Evolutionary conservation across 2,888 invertebrate species (phyloP).

Genomic region (Pristionchus fissidentatus): DNA sequence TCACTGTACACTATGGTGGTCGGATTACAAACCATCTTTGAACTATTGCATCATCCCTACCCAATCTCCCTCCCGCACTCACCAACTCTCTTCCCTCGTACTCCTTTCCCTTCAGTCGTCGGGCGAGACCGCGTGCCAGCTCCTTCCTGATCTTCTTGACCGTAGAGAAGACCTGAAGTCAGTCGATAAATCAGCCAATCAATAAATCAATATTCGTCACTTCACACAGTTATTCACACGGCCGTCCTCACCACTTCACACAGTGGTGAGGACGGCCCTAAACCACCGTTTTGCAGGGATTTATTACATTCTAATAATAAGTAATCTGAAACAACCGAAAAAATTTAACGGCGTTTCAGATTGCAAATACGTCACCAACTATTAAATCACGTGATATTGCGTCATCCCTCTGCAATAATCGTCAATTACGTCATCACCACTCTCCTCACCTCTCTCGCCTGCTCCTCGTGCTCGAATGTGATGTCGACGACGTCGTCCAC

Average conservation of each 20-base stretch:
- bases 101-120: constrained; percentile 40
- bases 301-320: neutral
- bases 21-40: neutral
- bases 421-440: neutral
- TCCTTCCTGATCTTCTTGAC: constrained; percentile 34
- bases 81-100: constrained; percentile 23
- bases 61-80: neutral
- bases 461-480: constrained; percentile 52
- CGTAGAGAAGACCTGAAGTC: neutral
- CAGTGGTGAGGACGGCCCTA: no score
- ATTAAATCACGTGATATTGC: neutral
- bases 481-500: constrained; percentile 62
- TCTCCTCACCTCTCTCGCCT: constrained; percentile 53
- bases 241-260: no score
- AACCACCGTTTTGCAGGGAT: no score
- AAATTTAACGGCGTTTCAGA: neutral
- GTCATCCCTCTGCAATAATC: neutral
- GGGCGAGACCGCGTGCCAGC: constrained; percentile 9
- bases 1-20: neutral
- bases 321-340: neutral
- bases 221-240: no score
- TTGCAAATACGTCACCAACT: neutral
- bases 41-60: neutral
- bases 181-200: neutral
- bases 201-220: neutral